Conservation (phyloP, 2,797 vertebrate species). For the Sebastiscus albofasciatus region DNA sequence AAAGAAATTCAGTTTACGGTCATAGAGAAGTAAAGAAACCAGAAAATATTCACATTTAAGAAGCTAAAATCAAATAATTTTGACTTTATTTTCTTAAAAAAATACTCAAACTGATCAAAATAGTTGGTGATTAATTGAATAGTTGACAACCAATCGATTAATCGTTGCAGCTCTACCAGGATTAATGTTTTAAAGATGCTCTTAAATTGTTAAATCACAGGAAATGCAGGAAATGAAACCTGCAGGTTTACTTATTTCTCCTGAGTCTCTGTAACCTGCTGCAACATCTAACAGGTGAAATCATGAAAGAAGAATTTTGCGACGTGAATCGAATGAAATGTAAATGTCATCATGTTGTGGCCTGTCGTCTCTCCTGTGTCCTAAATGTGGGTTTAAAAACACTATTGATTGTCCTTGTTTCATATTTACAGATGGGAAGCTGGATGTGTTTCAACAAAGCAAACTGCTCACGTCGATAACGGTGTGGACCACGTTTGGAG, state of each 20-base stretch:
- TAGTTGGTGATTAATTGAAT: no score
- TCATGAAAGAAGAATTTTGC: not conserved
- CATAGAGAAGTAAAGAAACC: no score
- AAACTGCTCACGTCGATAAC: constrained; percentile 89
- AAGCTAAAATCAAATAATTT: no score
- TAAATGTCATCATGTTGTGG: not conserved
- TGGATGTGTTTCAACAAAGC: constrained; percentile 93
- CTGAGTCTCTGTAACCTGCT: not conserved
- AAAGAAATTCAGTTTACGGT: no score
- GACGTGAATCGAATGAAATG: not conserved
- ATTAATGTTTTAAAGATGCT: not conserved
- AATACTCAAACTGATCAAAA: no score
- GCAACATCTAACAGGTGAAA: not conserved
- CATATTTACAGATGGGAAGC: constrained; percentile 85
- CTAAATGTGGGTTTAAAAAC: not conserved
- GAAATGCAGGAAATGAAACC: not conserved
- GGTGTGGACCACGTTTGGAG: constrained; percentile 92
- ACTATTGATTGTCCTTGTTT: constrained; percentile 57
- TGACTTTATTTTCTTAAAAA: no score
- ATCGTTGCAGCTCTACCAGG: no score
- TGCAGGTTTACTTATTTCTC: not conserved
- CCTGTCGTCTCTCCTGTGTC: not conserved
- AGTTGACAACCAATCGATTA: no score
- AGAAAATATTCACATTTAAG: no score
- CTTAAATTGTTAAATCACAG: not conserved